Base-by-base conservation (phyloP, 2,888 invertebrate genomes). In the Aproaerema taeniolella region DNA sequence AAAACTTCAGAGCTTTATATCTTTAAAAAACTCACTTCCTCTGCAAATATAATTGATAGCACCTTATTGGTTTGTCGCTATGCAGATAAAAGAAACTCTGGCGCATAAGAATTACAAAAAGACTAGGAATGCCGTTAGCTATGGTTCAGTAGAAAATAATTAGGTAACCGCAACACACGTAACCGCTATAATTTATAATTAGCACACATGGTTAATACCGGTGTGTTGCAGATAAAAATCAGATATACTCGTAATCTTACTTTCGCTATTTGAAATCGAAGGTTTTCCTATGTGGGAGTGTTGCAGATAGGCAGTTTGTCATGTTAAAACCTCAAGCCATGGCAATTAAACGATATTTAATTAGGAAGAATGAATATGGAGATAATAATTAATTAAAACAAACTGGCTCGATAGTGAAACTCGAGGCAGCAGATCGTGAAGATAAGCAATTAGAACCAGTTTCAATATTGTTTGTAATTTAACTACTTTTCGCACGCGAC, bases 221-320 rank as follows among this genome's bases (percentile, higher is more conserved):
- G 38, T 38, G 39, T 20, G 38, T 47, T 43, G 53, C 42, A 54
- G 65, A 73, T 71, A 58, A 49, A 46, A 49, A 67, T 68, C 64
- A 47, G 67, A 67, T 70, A 60, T 58, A 46, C 60, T 65, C 65
- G 53, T 46, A 65, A 67, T 72, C 70, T 71, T 66, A 58, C 59
- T 62, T 20, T n/a, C 50, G 58, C n/a, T n/a, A n/a, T n/a, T 52
- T 51, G 58, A 67, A 67, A 66, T 42, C 49, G 65, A 72, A 67
- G 66, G 68, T 63, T 69, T 52, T 51, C 39, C 34, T 52, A 49
- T 48, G 64, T 66, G 57, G 60, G 61, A 52, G 59, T 53, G 12
- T 38, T 30, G 41, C 38, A 40, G 14, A 38, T 36, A 42, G 45
- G 31, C 29, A 29, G 14, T 31, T 31, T 29, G 39, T 47, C 43